Evolutionary conservation across 2,113 vertebrate genomes (phyloP).

Genomic region (Vulpes vulpes): DNA sequence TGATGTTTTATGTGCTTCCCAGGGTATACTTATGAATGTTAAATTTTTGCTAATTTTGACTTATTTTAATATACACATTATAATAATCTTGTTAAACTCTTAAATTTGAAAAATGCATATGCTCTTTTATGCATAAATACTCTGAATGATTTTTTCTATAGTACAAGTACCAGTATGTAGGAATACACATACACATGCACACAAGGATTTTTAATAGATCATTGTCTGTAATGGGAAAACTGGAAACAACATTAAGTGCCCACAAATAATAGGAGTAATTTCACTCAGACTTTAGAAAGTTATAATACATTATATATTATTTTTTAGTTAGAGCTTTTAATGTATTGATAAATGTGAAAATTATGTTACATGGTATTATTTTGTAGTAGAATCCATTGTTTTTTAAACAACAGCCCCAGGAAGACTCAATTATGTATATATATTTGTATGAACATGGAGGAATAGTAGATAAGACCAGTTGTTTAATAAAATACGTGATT

Average conservation of each 20-base stretch:
- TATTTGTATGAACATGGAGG: background rate
- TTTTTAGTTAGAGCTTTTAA: background rate
- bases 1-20: background rate
- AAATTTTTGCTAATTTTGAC: constrained; percentile 48
- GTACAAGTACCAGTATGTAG: background rate
- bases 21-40: background rate
- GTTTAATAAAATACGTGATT: background rate
- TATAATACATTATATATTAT: background rate
- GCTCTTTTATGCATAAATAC: background rate
- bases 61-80: background rate
- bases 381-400: background rate
- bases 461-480: background rate
- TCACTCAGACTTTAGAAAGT: background rate
- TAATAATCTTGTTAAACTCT: constrained; percentile 14
- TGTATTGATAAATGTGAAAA: constrained; percentile 16
- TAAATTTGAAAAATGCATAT: background rate
- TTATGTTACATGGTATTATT: background rate
- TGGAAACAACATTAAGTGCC: background rate
- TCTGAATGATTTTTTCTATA: constrained; percentile 32
- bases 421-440: background rate
- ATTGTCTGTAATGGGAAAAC: background rate
- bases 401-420: background rate
- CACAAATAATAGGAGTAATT: background rate
- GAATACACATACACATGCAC: background rate
- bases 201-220: background rate